Base-by-base conservation (phyloP, 2,113 vertebrate genomes). In the Pica pica region DNA sequence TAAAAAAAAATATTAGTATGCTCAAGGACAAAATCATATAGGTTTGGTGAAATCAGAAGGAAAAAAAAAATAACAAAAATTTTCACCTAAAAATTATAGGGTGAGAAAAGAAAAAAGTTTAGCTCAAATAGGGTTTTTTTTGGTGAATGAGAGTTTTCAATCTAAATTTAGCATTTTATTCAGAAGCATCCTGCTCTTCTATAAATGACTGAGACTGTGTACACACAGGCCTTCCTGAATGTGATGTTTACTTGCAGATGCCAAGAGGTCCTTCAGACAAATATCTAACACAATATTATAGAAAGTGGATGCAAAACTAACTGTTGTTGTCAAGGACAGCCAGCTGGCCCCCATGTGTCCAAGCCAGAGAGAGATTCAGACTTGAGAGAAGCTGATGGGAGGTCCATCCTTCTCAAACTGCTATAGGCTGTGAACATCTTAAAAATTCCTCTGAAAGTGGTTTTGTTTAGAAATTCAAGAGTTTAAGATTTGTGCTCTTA, bases 241-340 rank as follows among this genome's bases (percentile, higher is more conserved):
- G 70, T 47, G 64, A 31, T 94, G 87, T 95, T 97, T 93, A 95
- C 78, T 96, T 95, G 79, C 71, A 70, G 75, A 96, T 77, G 78
- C 87, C 93, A 95, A 94, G 71, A 90, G 52, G 71, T 93, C 75
- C 85, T 87, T 90, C 93, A 94, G 91, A 83, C 59, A 77, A 94
- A 80, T 86, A 93, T 85, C 84, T 88, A 88, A 92, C 44, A 26
- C 59, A 80, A 53, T 82, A 76, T 73, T 85, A 61, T 26, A 88
- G 82, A 93, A 86, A 93, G 47, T 76, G 84, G 49, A 91, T 69
- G 39, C 55, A 93, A 77, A 76, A 83, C 30, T 86, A 77, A 77
- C 64, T 83, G 41, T 61, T 65, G 28, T 41, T 83, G 33, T 87
- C 67, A 83, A 89, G 59, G 70, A 85, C 30, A 80, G 59, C 67